A percentile compares a stretch with the other conserved stretches of the same genome.
Evolutionary conservation across 2,113 vertebrate species (phyloP).

Genomic region (Eublepharis macularius): DNA sequence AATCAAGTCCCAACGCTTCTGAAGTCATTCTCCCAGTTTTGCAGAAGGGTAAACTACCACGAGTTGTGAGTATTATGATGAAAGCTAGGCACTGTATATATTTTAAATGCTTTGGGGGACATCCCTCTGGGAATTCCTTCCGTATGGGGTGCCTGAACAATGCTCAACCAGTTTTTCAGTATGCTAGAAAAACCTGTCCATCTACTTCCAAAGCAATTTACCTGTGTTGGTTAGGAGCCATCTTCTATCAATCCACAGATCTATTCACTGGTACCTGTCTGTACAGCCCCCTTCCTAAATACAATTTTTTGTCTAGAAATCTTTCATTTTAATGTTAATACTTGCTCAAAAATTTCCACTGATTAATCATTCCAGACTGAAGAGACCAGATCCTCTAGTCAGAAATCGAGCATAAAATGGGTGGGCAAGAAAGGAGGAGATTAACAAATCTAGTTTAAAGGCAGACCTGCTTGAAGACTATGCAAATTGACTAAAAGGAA

Average conservation of each 20-base stretch:
- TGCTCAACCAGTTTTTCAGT: background rate
- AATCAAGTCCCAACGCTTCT: background rate
- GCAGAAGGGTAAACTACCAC: background rate
- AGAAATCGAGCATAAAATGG: background rate
- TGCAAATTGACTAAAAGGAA: slow-evolving; percentile 13
- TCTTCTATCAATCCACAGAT: background rate
- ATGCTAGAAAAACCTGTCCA: background rate
- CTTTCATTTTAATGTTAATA: background rate
- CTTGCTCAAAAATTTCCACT: background rate
- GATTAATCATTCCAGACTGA: background rate
- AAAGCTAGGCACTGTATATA: background rate
- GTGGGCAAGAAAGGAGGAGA: background rate
- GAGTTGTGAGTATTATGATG: background rate
- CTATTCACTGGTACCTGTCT: background rate
- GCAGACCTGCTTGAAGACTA: background rate
- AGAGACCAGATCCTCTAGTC: background rate
- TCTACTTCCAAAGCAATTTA: background rate
- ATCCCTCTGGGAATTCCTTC: background rate
- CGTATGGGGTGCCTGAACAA: background rate
- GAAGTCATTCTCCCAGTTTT: background rate
- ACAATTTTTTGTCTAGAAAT: background rate
- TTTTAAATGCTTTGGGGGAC: background rate
- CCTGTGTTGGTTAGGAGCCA: background rate
- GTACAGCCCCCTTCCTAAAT: background rate
- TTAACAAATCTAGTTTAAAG: background rate